Conservation (phyloP, 2,797 vertebrate genomes). For the Lithobates pipiens region DNA sequence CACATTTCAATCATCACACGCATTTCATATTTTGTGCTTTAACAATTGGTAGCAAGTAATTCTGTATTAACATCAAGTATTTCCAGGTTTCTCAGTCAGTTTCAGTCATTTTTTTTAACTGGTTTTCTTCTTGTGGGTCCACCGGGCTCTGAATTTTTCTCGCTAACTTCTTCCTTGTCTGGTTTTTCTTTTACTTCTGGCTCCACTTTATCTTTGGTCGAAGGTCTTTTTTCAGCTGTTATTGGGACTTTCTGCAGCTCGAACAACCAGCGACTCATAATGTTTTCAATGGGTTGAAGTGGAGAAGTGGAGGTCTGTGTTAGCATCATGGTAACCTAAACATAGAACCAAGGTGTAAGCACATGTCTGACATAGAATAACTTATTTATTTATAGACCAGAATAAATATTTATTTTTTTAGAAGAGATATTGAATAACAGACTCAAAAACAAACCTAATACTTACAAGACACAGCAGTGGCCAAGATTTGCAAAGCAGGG, state of each 20-base stretch:
- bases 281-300: slow-evolving; percentile 81
- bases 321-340: slow-evolving; percentile 87
- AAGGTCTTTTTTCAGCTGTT: slow-evolving; percentile 67
- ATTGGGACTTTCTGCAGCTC: slow-evolving; percentile 64
- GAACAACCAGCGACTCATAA: slow-evolving; percentile 83
- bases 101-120: slow-evolving; percentile 73
- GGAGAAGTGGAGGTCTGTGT: slow-evolving; percentile 77
- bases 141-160: slow-evolving; percentile 32
- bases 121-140: slow-evolving; percentile 67
- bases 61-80: background rate
- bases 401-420: too few species aligned
- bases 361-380: too few species aligned
- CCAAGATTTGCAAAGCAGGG: too few species aligned
- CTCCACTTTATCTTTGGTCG: slow-evolving; percentile 63
- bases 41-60: background rate
- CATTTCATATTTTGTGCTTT: background rate
- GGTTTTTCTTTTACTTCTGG: slow-evolving; percentile 61
- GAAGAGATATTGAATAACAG: too few species aligned
- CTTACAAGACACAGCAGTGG: too few species aligned
- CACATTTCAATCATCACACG: background rate
- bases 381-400: too few species aligned
- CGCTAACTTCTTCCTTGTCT: slow-evolving; percentile 11
- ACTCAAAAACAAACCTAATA: too few species aligned
- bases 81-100: slow-evolving; percentile 2
- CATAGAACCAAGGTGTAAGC: slow-evolving; percentile 11